A percentile compares a stretch with the other conserved stretches of the same genome.
phyloP scores from a whole-genome alignment of 2,797 vertebrate species.

The Acestrorhynchus altus region DNA sequence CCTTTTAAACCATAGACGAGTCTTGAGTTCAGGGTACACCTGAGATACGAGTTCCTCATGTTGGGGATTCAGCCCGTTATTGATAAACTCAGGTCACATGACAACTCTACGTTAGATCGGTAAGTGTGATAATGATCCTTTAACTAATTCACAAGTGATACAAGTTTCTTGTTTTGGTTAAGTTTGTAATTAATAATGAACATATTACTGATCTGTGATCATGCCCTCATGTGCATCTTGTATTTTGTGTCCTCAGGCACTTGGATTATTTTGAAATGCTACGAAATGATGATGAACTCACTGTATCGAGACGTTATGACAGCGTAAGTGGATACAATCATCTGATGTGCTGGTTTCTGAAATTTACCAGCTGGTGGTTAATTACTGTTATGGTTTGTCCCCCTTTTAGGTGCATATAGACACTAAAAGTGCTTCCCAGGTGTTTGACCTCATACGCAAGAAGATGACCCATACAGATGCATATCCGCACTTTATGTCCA shows the following conservation, averaged over 20 bases:
- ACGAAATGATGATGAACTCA: slow-evolving; percentile 96
- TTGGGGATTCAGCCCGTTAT: slow-evolving; percentile 98
- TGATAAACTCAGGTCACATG: slow-evolving; percentile 94
- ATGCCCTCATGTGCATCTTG: not conserved
- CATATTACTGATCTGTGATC: not conserved
- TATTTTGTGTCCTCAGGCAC: slow-evolving; percentile 78
- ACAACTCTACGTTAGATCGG: slow-evolving; percentile 97
- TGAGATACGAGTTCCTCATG: slow-evolving; percentile 98
- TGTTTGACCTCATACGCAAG: slow-evolving; percentile 97
- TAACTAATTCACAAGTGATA: too few species aligned
- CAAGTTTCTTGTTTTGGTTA: not conserved
- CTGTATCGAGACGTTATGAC: slow-evolving; percentile 95
- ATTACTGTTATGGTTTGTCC: slow-evolving; percentile 1
- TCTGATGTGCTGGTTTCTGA: not conserved
- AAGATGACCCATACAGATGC: slow-evolving; percentile 96
- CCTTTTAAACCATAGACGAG: slow-evolving; percentile 81
- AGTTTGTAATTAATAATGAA: not conserved
- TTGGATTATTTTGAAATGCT: slow-evolving; percentile 99
- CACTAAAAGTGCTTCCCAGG: slow-evolving; percentile 96
- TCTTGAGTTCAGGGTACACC: slow-evolving; percentile 96
- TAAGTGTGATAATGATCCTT: slow-evolving; percentile 65
- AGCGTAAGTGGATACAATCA: slow-evolving; percentile 74
- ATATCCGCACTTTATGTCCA: slow-evolving; percentile 98
- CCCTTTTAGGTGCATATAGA: slow-evolving; percentile 90
- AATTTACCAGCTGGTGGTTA: not conserved